Conservation (phyloP, 1,140 invertebrate species). For the Aleiodes sp. region DNA sequence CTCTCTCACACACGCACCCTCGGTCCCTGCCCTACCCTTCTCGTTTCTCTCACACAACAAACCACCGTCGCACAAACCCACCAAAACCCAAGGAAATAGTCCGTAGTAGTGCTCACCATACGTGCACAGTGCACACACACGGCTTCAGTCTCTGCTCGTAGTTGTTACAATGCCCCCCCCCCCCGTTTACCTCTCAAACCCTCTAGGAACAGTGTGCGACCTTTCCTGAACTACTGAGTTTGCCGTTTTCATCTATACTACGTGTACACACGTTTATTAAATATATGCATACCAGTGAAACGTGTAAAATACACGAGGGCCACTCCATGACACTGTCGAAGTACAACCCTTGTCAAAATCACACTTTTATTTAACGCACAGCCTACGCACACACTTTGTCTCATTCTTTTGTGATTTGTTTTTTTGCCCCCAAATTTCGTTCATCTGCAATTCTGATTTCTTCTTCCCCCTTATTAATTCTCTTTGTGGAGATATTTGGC, state of each 20-base stretch:
- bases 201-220: not conserved
- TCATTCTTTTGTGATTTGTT: no score
- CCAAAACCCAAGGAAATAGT: no score
- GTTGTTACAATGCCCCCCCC: not conserved
- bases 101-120: not conserved
- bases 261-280: not conserved
- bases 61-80: no score
- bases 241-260: not conserved
- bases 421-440: no score
- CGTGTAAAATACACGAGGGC: not conserved
- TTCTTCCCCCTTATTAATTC: no score
- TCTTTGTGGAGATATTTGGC: no score
- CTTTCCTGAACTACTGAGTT: not conserved
- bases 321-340: not conserved
- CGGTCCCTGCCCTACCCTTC: not conserved
- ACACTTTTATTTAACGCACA: no score
- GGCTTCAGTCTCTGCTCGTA: not conserved
- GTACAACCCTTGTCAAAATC: not conserved
- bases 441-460: no score
- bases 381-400: no score
- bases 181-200: not conserved
- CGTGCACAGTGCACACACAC: not conserved
- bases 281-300: not conserved
- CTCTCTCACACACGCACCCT: slow-evolving; percentile 7
- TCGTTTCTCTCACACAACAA: no score